Evolutionary conservation across 1,140 invertebrate genomes (phyloP).

Genomic region (Sinella curviseta): DNA sequence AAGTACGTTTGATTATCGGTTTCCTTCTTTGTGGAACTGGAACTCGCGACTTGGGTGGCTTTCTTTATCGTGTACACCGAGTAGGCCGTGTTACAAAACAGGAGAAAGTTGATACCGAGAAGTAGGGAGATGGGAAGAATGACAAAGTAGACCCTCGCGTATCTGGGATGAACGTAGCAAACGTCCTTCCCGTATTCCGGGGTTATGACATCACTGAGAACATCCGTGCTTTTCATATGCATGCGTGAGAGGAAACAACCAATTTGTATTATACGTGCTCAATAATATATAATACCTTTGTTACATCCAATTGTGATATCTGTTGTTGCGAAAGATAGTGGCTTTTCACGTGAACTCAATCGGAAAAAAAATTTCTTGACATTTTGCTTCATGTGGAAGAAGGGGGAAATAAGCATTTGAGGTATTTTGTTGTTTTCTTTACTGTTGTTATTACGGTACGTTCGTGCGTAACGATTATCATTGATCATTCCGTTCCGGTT

Average conservation of each 20-base stretch:
- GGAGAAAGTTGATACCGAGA: slow-evolving; percentile 51
- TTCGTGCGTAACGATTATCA: too few relatives aligned
- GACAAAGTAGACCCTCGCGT: slow-evolving; percentile 45
- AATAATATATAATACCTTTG: not conserved
- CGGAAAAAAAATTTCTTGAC: too few relatives aligned
- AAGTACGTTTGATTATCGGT: slow-evolving; percentile 32
- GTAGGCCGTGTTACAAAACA: slow-evolving; percentile 53
- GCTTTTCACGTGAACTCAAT: too few relatives aligned
- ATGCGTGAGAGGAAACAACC: not conserved
- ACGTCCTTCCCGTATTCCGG: slow-evolving; percentile 30
- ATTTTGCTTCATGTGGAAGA: too few relatives aligned
- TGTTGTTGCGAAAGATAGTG: too few relatives aligned
- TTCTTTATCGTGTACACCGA: slow-evolving; percentile 45
- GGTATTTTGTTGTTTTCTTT: too few relatives aligned
- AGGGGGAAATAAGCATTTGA: too few relatives aligned
- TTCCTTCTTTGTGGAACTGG: not conserved
- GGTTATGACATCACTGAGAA: slow-evolving; percentile 29
- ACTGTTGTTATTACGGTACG: too few relatives aligned
- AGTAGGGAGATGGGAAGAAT: slow-evolving; percentile 52
- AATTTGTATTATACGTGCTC: not conserved
- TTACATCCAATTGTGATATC: too few relatives aligned
- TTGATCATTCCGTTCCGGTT: too few relatives aligned
- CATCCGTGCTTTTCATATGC: slow-evolving; percentile 31
- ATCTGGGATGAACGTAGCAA: slow-evolving; percentile 27
- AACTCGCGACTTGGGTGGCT: not conserved